Evolutionary conservation across 2,113 vertebrate species (phyloP), one percentile per base, ranked within the genome.

Genomic region (Grantiella picta): DNA sequence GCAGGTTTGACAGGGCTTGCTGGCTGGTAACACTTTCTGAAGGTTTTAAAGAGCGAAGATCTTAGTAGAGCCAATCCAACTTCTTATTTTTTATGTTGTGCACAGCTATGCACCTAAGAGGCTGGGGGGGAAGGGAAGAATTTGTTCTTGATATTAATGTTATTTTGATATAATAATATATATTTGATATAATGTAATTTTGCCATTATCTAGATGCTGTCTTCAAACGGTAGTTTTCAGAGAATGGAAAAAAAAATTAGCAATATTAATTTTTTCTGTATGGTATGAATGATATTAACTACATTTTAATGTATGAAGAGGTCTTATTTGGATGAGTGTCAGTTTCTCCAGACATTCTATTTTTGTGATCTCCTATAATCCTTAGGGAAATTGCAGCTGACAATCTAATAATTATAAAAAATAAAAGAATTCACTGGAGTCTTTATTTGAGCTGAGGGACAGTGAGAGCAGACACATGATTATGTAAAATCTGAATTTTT

Each of bases 141-240:
- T 13, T 31, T 83, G 17, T 65, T 31, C 4, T 4, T 65, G 13
- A 19, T 73, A 10, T 17, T 50, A 2, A 24, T 20, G 22, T 60
- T n/a, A n/a, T n/a, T n/a, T n/a, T n/a, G n/a, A n/a, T n/a, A n/a
- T n/a, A n/a, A n/a, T n/a, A n/a, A n/a, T n/a, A n/a, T n/a, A n/a
- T n/a, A n/a, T n/a, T n/a, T n/a, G n/a, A n/a, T n/a, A n/a, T n/a
- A n/a, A n/a, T n/a, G n/a, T n/a, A n/a, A 14, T 70, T 79, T 57
- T 88, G 10, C 33, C 6, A 2, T 44, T 44, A 57, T 60, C 20
- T 25, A 27, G 6, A 14, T 2, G 2, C 12, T 60, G 18, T 1
- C 1, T 69, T 56, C 2, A 3, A 52, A 27, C 6, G 54, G 35
- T 11, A 0, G 0, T 57, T 68, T 80, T 57, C 23, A 57, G 47